Percentiles rank a stretch among this genome's conserved stretches.
Evolutionary conservation across 2,888 invertebrate species (phyloP).

Genomic region (Epinotia nisella): DNA sequence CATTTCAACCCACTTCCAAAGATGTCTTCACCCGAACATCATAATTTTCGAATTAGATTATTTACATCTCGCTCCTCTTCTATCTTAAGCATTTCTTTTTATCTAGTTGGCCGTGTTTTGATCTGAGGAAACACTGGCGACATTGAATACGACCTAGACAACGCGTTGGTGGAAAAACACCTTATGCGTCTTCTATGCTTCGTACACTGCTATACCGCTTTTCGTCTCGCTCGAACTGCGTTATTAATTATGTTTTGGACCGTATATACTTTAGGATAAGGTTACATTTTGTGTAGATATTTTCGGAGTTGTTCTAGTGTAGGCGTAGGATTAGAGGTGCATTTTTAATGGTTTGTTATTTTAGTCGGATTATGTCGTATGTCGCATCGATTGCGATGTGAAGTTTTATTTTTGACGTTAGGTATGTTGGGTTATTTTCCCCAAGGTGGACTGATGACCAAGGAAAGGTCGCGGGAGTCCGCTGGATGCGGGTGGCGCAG

Average conservation of each 20-base stretch:
- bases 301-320: neutral
- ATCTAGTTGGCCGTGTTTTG: neutral
- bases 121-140: constrained; percentile 10
- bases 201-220: neutral
- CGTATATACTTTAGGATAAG: neutral
- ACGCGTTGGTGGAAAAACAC: neutral
- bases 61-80: constrained; percentile 4
- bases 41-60: neutral
- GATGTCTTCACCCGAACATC: too few relatives aligned
- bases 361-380: constrained; percentile 15
- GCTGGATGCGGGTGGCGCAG: too few relatives aligned
- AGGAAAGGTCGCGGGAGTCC: too few relatives aligned
- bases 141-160: constrained; percentile 31
- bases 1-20: too few relatives aligned
- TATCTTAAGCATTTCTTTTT: neutral
- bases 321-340: constrained; percentile 23
- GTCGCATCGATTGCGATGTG: constrained; percentile 8
- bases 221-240: neutral
- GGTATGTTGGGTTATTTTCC: neutral
- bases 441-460: too few relatives aligned
- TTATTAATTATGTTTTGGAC: constrained; percentile 5
- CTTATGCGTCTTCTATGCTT: neutral
- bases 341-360: constrained; percentile 31
- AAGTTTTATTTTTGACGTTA: constrained; percentile 7
- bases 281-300: neutral